Base-by-base conservation (phyloP, 1,140 invertebrate species). In the Drosophila arawakana region DNA sequence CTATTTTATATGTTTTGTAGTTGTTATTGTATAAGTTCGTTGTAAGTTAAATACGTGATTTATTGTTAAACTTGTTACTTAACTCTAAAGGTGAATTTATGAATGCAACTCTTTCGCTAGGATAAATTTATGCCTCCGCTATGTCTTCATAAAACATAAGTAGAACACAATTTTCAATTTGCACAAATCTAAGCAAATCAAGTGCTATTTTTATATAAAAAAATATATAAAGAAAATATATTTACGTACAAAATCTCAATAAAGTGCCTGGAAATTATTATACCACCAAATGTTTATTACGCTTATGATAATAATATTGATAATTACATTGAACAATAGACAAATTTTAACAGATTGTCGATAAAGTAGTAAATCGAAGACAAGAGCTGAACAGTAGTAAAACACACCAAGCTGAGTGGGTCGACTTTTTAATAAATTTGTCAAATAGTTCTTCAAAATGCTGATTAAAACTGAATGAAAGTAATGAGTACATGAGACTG, bases 261-360 rank as follows among this genome's bases (percentile, higher is more conserved):
- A 88, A 88, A 89, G 83, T 88, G 84, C 84, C 84, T 88, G 65
- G 77, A 57, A 77, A 78, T 75, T 65, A 83, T 71, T 69, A 77
- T 46, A 72, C 13, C 60, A 66, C 59, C 41, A 7, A 52, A 15
- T 35, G 9, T 34, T 30, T 4, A 5, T 30, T 5, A 30, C 34
- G 30, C 35, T 34, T 52, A 39, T 39, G 18, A 25, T 37, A 52
- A 57, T 47, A 9, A 50, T 50, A 50, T 69, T 69, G 30, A 43
- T 61, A 21, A 61, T 61, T 60, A 44, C 21, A 44, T 30, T n/a
- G 25, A 25, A n/a, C 57, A 62, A 70, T 21, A 57, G 30, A 58
- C 58, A 41, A 61, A 69, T 58, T 44, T 52, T 46, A 46, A 52
- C 63, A 47, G 11, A 63, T 55, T 70, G 18, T 21, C n/a, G 57